Base-by-base conservation (phyloP, 1,140 invertebrate genomes). In the Drosophila hydei region DNA sequence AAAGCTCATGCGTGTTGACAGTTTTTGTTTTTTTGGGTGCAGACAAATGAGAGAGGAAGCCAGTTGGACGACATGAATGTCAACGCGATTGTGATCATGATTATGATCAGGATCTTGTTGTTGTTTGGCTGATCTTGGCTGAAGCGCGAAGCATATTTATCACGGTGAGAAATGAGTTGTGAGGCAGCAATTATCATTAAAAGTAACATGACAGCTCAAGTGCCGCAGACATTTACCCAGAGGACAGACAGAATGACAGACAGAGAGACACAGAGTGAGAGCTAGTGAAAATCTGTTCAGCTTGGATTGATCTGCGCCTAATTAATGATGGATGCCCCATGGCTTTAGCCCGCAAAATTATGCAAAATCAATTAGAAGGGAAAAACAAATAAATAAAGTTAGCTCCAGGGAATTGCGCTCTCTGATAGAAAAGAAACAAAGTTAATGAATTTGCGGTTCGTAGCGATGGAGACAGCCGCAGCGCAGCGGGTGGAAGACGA, bases 121-220 rank as follows among this genome's bases (percentile, higher is more conserved):
- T 2, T 48, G 19, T 23, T 21, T 33, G 38, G 40, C 18, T 45
- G 59, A 54, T 42, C 67, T 23, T 19, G 18, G 42, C 16, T 12
- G 52, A 54, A 33, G 62, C 47, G 80, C 69, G 73, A 80, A 74
- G 45, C 55, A 42, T 70, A 78, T 87, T 88, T 80, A 88, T 88
- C 83, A 81, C 70, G 52, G 75, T 87, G 84, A 87, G 77, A 88
- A 87, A 87, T 87, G 83, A 87, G 83, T 88, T 88, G 81, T 83
- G 81, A 87, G 72, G 48, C 79, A 55, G 75, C 75, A 89, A 87
- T 87, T 89, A 87, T 84, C 81, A 87, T 89, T 87, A 87, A 87
- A 84, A 83, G 79, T 79, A 87, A 87, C 83, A 87, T 79, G 83
- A 87, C 81, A 80, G 69, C 76, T 63, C 59, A 62, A 70, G 42